These are phyloP conservation scores for Manacus vitellinus DNA, from an alignment of 2,113 vertebrate species.

Conservation along the genomic window DNA sequence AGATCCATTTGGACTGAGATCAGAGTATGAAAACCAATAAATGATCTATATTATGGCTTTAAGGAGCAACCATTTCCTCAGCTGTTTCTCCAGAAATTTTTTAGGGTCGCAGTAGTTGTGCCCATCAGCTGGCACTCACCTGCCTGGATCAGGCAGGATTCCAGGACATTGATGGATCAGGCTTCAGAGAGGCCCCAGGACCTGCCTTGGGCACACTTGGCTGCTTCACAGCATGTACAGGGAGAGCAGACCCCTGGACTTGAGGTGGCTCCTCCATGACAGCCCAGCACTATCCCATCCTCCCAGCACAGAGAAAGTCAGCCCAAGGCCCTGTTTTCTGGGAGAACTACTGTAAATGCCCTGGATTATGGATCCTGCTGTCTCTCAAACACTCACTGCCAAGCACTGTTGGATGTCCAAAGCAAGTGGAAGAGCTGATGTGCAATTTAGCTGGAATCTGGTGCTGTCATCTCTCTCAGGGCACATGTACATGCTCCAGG, in stretches of 20 bases:
- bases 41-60: not conserved
- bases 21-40: not conserved
- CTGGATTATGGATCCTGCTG: not conserved
- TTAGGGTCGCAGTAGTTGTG: too few relatives aligned
- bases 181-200: not conserved
- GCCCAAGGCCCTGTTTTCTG: not conserved
- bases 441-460: not conserved
- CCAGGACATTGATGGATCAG: not conserved
- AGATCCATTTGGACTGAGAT: not conserved
- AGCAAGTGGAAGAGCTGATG: not conserved
- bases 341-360: not conserved
- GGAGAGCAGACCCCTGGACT: not conserved
- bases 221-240: fast-evolving
- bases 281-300: not conserved
- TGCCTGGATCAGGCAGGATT: not conserved
- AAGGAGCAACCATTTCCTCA: not conserved
- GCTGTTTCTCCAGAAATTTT: not conserved
- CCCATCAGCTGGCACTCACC: too few relatives aligned
- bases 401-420: not conserved
- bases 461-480: not conserved
- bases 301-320: fast-evolving
- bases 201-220: not conserved
- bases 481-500: fast-evolving
- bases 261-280: fast-evolving
- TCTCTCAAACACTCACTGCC: not conserved